Conservation (phyloP, 2,888 invertebrate genomes). For the Ctenicera cuprea region DNA sequence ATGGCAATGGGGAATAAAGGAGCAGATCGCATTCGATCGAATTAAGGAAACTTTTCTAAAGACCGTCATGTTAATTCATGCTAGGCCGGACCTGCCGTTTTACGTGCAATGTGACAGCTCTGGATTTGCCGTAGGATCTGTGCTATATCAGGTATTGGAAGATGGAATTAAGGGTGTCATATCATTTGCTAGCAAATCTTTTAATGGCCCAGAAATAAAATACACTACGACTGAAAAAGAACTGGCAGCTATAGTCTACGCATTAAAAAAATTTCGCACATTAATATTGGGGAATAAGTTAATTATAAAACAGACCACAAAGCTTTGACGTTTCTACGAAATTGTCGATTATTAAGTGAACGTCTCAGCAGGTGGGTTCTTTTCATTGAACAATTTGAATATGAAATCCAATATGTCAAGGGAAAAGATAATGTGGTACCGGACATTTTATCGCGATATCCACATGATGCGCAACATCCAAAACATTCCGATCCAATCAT, state of each 20-base stretch:
- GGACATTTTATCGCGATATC: conserved; percentile 60
- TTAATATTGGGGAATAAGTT: conserved; percentile 26
- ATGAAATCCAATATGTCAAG: conserved; percentile 52
- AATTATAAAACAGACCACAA: conserved; percentile 59
- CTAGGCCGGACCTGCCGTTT: conserved; percentile 16
- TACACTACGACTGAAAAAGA: conserved; percentile 56
- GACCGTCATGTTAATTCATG: conserved; percentile 29
- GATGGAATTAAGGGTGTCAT: conserved; percentile 17
- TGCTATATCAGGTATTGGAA: conserved; percentile 29
- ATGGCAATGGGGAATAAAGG: conserved; percentile 44
- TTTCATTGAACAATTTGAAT: conserved; percentile 55
- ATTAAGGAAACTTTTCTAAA: conserved; percentile 44
- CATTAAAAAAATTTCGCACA: conserved; percentile 32
- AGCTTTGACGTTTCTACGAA: conserved; percentile 55
- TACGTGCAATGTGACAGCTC: conserved; percentile 47
- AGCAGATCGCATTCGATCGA: conserved; percentile 29
- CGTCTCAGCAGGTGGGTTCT: conserved; percentile 57
- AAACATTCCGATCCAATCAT: too few relatives aligned
- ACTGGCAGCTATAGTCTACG: conserved; percentile 57
- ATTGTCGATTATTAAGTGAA: conserved; percentile 52
- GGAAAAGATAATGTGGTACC: conserved; percentile 58
- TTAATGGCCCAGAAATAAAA: background rate
- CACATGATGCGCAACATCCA: background rate
- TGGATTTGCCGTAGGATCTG: conserved; percentile 38
- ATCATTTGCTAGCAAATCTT: conserved; percentile 23